Evolutionary conservation across 2,113 vertebrate genomes (phyloP).

Genomic region (Pagrus major): DNA sequence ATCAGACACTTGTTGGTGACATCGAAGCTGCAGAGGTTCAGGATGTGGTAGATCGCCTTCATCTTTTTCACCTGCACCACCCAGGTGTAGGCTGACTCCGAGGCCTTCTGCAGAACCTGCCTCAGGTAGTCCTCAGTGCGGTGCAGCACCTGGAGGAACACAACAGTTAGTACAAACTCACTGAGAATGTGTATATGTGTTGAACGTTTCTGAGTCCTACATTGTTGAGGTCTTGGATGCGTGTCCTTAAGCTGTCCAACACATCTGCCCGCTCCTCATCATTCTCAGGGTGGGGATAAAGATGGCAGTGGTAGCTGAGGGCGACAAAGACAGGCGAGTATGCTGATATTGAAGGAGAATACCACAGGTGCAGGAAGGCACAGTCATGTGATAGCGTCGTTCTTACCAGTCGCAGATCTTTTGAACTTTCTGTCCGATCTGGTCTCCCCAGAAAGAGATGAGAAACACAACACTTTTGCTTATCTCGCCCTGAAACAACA

Average conservation of each 20-base stretch:
- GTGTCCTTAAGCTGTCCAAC: constrained; percentile 89
- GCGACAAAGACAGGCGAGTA: not conserved
- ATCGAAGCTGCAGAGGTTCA: constrained; percentile 98
- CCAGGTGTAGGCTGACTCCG: constrained; percentile 90
- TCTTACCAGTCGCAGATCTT: constrained; percentile 98
- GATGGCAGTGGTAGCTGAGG: constrained; percentile 93
- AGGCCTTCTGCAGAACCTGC: constrained; percentile 94
- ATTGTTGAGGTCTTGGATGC: constrained; percentile 93
- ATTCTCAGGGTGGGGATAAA: constrained; percentile 93
- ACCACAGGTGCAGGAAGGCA: not conserved
- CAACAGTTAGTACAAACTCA: not conserved
- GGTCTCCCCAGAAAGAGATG: constrained; percentile 98
- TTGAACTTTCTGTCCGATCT: constrained; percentile 97
- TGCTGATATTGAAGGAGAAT: not conserved
- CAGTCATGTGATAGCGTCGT: no score
- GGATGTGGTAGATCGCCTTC: constrained; percentile 98
- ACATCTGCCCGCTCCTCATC: constrained; percentile 90
- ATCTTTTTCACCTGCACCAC: constrained; percentile 96
- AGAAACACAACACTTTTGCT: constrained; percentile 94
- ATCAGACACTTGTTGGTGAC: constrained; percentile 99
- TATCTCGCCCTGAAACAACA: constrained; percentile 88
- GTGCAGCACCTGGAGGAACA: constrained; percentile 88
- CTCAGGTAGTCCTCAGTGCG: constrained; percentile 95
- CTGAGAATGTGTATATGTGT: accelerated
- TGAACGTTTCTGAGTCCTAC: constrained; percentile 75